Evolutionary conservation across 2,797 vertebrate genomes (phyloP).

Genomic region (Enteromius fasciolatus): DNA sequence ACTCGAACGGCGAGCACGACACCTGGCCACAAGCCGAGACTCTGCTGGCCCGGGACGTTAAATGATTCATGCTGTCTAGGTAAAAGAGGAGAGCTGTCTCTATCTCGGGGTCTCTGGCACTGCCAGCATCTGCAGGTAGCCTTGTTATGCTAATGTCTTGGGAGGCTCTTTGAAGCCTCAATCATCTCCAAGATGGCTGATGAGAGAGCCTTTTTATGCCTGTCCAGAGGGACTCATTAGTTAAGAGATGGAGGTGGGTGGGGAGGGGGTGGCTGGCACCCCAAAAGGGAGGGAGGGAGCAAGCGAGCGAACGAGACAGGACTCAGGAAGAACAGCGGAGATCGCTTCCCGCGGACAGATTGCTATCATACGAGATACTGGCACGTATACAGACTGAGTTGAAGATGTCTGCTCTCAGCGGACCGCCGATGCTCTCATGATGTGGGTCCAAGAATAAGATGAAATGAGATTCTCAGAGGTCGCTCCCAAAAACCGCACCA

Average conservation of each 20-base stretch:
- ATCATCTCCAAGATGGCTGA: constrained; percentile 61
- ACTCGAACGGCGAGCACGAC: constrained; percentile 3
- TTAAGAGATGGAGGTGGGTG: constrained; percentile 1
- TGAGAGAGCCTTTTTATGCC: constrained; percentile 63
- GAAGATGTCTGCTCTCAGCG: constrained; percentile 51
- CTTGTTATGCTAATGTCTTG: constrained; percentile 63
- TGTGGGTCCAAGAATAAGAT: constrained; percentile 48
- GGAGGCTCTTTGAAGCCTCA: constrained; percentile 62
- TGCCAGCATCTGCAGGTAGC: constrained; percentile 60
- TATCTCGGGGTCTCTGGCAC: constrained; percentile 53
- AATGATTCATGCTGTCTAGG: constrained; percentile 63
- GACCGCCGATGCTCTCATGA: constrained; percentile 49
- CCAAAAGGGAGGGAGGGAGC: not conserved
- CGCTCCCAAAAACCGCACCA: constrained; percentile 58
- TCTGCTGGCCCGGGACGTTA: constrained; percentile 39
- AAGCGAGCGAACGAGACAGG: constrained; percentile 29
- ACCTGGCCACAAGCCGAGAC: constrained; percentile 53
- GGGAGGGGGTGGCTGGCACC: not conserved
- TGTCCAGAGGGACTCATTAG: constrained; percentile 67
- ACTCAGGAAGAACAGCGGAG: constrained; percentile 17
- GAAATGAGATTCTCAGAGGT: constrained; percentile 49
- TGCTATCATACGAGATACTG: constrained; percentile 54
- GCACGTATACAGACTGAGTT: constrained; percentile 47
- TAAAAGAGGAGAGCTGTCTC: constrained; percentile 54
- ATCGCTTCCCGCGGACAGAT: constrained; percentile 49